Percentiles rank a stretch among this genome's conserved stretches.
Conservation (phyloP, 2,113 vertebrate genomes). For the Pavo muticus region DNA sequence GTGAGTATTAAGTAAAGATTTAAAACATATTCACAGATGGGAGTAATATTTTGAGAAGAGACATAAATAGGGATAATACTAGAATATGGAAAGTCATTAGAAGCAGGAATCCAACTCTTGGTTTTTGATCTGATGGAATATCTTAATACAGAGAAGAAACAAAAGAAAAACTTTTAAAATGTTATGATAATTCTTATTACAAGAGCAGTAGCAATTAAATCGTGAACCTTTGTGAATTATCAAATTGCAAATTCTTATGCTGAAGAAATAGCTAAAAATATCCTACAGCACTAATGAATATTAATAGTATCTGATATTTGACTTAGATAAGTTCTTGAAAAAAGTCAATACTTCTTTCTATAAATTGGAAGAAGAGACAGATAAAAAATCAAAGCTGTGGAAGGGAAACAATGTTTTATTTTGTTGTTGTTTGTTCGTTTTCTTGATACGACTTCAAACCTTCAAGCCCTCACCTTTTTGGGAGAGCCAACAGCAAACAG, state of each 20-base stretch:
- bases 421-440: background rate
- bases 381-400: background rate
- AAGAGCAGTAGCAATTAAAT: background rate
- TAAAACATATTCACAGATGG: background rate
- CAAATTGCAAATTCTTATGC: background rate
- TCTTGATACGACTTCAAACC: background rate
- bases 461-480: too few species aligned
- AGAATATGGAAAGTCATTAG: background rate
- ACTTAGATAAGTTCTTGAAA: background rate
- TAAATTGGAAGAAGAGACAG: background rate
- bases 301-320: background rate
- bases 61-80: background rate
- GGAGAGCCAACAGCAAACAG: too few species aligned
- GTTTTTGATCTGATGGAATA: background rate
- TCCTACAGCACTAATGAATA: background rate
- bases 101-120: background rate
- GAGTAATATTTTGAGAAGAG: background rate
- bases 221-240: background rate
- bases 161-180: background rate
- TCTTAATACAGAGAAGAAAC: background rate
- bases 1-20: background rate
- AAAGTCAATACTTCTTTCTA: background rate
- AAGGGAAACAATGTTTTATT: background rate
- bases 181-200: background rate
- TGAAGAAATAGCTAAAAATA: background rate